These are phyloP conservation scores for Acholoe squamosa DNA, from an alignment of 2,888 invertebrate species.

Conservation along the genomic window DNA sequence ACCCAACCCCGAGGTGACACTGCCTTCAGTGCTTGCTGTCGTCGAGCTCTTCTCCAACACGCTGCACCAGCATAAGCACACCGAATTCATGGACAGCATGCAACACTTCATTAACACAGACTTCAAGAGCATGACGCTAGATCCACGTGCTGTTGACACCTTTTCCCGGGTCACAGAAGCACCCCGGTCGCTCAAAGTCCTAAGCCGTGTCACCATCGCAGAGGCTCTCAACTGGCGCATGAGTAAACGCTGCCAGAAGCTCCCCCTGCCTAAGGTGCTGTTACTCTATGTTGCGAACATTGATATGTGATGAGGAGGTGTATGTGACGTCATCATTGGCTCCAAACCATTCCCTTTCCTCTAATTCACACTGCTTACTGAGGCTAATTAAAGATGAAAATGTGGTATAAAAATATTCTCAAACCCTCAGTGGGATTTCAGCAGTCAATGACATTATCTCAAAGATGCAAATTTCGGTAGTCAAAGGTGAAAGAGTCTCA, in stretches of 20 bases:
- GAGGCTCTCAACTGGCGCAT: constrained; percentile 69
- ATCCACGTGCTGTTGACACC: constrained; percentile 21
- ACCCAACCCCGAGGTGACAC: constrained; percentile 43
- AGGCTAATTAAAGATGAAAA: too few relatives aligned
- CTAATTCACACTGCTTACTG: too few relatives aligned
- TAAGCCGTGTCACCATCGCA: constrained; percentile 69
- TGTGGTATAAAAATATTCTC: too few relatives aligned
- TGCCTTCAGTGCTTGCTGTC: constrained; percentile 66
- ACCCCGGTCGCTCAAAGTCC: constrained; percentile 68
- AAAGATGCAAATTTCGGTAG: too few relatives aligned
- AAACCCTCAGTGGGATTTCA: too few relatives aligned
- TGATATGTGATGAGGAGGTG: constrained; percentile 63
- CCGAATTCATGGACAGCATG: constrained; percentile 68
- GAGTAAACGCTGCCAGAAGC: constrained; percentile 65
- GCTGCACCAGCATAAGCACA: constrained; percentile 68
- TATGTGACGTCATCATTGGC: not conserved
- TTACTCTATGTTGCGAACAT: constrained; percentile 68
- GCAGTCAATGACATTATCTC: too few relatives aligned
- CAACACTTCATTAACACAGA: constrained; percentile 68
- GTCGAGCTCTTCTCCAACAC: constrained; percentile 67
- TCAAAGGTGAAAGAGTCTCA: too few relatives aligned
- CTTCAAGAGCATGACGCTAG: constrained; percentile 64
- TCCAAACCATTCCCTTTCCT: not conserved
- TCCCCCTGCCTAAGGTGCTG: constrained; percentile 70
- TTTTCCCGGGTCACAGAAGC: constrained; percentile 54